Evolutionary conservation across 1,140 invertebrate genomes (phyloP).

Genomic region (Tachypleus tridentatus): DNA sequence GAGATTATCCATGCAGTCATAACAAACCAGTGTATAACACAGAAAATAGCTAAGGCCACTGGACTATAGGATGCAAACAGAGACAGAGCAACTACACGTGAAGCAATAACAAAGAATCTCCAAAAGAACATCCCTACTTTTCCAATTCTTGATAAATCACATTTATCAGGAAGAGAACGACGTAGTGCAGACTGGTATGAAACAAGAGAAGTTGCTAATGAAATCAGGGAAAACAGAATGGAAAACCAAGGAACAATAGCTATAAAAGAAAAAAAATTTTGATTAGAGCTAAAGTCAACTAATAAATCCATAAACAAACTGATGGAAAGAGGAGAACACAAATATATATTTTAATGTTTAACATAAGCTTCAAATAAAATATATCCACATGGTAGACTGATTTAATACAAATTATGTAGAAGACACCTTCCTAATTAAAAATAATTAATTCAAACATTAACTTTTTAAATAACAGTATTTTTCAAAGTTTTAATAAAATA

Average conservation of each 20-base stretch:
- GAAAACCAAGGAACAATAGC: constrained; percentile 55
- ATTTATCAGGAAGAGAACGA: constrained; percentile 54
- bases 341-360: background rate
- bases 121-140: constrained; percentile 57
- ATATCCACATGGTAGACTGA: too few species aligned
- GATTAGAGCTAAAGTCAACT: too few species aligned
- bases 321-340: constrained; percentile 3
- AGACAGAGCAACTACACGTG: constrained; percentile 38
- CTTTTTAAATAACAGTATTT: too few species aligned
- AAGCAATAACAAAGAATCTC: constrained; percentile 64
- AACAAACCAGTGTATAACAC: constrained; percentile 53
- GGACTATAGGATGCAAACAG: constrained; percentile 39
- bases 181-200: constrained; percentile 67
- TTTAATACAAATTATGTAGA: too few species aligned
- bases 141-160: constrained; percentile 52
- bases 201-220: constrained; percentile 74
- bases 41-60: constrained; percentile 44
- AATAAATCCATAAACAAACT: too few species aligned
- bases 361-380: too few species aligned
- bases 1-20: constrained; percentile 53
- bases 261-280: constrained; percentile 29
- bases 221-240: constrained; percentile 56
- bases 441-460: too few species aligned
- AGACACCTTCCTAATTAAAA: too few species aligned
- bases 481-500: too few species aligned